Percentiles rank a stretch among this genome's conserved stretches.
Evolutionary conservation across 2,113 vertebrate genomes (phyloP).

Genomic region (Speoplatyrhinus poulsoni): DNA sequence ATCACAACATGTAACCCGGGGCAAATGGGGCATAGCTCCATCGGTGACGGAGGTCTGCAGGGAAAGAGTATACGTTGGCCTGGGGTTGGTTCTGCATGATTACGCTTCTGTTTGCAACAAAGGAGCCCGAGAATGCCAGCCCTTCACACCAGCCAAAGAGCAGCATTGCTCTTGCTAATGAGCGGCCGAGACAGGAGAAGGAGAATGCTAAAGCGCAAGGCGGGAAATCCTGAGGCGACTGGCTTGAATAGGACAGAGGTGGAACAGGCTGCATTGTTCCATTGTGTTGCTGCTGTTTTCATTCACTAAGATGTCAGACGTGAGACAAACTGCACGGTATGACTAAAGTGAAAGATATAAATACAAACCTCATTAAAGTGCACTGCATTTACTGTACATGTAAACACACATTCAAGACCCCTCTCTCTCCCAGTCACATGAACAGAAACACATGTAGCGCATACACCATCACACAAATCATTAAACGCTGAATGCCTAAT

Average conservation of each 20-base stretch:
- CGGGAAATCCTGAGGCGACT: slow-evolving; percentile 45
- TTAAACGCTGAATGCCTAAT: too few species aligned
- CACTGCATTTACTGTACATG: background rate
- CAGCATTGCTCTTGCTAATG: slow-evolving; percentile 10
- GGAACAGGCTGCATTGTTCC: slow-evolving; percentile 49
- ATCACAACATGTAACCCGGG: slow-evolving; percentile 52
- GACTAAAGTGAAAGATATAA: slow-evolving; percentile 3
- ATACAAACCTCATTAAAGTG: background rate
- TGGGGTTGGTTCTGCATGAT: slow-evolving; percentile 53
- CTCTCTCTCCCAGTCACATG: slow-evolving; percentile 19
- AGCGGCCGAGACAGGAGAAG: slow-evolving; percentile 30
- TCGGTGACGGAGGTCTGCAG: slow-evolving; percentile 51
- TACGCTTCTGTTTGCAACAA: slow-evolving; percentile 43
- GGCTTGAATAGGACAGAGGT: slow-evolving; percentile 35
- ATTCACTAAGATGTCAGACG: slow-evolving; percentile 3
- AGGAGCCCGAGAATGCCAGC: slow-evolving; percentile 16
- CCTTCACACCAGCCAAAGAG: slow-evolving; percentile 34
- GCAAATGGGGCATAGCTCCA: slow-evolving; percentile 58
- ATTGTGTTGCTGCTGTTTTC: slow-evolving; percentile 37
- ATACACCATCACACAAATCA: too few species aligned
- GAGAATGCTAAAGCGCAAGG: slow-evolving; percentile 28
- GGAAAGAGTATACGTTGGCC: slow-evolving; percentile 2
- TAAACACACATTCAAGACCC: slow-evolving; percentile 5
- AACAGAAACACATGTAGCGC: too few species aligned
- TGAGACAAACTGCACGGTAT: slow-evolving; percentile 19